Base-by-base conservation (phyloP, 2,888 invertebrate genomes). In the Nezara viridula region DNA sequence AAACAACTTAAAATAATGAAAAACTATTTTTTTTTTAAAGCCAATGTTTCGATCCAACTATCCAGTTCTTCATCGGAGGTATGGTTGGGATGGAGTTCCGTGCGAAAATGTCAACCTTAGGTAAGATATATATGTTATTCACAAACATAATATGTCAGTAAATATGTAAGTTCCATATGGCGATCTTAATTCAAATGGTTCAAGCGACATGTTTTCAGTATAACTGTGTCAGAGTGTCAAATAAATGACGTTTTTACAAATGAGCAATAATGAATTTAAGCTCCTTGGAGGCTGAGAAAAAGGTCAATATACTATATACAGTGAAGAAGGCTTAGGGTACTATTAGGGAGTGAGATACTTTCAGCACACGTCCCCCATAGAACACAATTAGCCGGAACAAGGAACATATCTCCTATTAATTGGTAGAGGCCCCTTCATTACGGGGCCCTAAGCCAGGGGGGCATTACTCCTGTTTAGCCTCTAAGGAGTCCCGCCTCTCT, bases 331-430 rank as follows among this genome's bases (percentile, higher is more conserved):
- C 81, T 81, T 44, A 81, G 44, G 44, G 14, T 32, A 14, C 81
- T 47, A 81, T 81, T 40, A 44, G 81, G 19, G 14, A 21, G 16
- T 40, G 44, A 81, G 81, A 81, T 81, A 47, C 81, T 81, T 81
- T 81, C 81, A 12, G 81, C 44, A 81, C 44, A 81, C 44, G 81
- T 81, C 37, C 44, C 32, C 81, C 81, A 81, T 81, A 37, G 37
- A 81, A 44, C 81, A 81, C 81, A 81, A 81, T 81, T 81, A 81
- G 37, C 81, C 14, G 44, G 44, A 81, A 37, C 44, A 81, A 47
- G 81, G 81, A 81, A 81, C 44, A 81, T 81, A 81, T 81, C 81
- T 81, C 81, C 81, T 44, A 81, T 81, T 81, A 81, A 81, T 81
- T 81, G 81, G 44, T 44, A 81, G 40, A 24, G 37, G 81, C 81